phyloP scores from a whole-genome alignment of 2,888 invertebrate genomes.

The Operophtera brumata region DNA sequence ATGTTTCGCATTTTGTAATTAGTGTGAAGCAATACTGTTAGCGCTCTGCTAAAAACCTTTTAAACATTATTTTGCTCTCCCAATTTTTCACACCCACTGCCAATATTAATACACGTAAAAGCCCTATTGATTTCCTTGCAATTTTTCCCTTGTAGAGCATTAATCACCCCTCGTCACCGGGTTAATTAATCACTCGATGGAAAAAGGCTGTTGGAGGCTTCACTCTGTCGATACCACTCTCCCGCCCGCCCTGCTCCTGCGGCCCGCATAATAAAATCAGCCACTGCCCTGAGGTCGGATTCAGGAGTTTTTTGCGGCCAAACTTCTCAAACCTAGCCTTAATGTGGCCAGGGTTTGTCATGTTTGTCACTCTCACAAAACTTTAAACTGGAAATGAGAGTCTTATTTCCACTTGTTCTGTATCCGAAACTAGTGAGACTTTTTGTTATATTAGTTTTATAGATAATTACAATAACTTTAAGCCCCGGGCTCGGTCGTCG shows the following conservation, averaged over 20 bases:
- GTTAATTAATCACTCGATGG: constrained; percentile 62
- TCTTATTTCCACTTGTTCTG: too few relatives aligned
- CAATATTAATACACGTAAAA: constrained; percentile 8
- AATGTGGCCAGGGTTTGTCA: too few relatives aligned
- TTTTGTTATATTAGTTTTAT: too few relatives aligned
- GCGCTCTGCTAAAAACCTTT: background rate
- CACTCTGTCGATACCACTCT: constrained; percentile 57
- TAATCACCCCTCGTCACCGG: constrained; percentile 52
- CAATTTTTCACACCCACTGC: constrained; percentile 3
- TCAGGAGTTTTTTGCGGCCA: constrained; percentile 1
- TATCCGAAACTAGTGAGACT: too few relatives aligned
- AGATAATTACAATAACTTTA: too few relatives aligned
- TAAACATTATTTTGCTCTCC: background rate
- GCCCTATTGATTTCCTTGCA: constrained; percentile 48
- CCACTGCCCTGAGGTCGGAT: background rate
- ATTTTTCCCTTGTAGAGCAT: constrained; percentile 54
- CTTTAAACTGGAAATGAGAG: too few relatives aligned
- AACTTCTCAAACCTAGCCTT: background rate
- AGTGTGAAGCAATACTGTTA: background rate
- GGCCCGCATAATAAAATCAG: constrained; percentile 25
- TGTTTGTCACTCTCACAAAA: too few relatives aligned
- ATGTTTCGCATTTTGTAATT: too few relatives aligned
- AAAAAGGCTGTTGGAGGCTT: constrained; percentile 47
- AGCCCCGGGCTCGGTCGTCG: too few relatives aligned
- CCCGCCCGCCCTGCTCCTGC: constrained; percentile 16